Percentiles rank a stretch among this genome's conserved stretches.
phyloP scores from a whole-genome alignment of 1,140 invertebrate species.

The Brachystomella parvula region DNA sequence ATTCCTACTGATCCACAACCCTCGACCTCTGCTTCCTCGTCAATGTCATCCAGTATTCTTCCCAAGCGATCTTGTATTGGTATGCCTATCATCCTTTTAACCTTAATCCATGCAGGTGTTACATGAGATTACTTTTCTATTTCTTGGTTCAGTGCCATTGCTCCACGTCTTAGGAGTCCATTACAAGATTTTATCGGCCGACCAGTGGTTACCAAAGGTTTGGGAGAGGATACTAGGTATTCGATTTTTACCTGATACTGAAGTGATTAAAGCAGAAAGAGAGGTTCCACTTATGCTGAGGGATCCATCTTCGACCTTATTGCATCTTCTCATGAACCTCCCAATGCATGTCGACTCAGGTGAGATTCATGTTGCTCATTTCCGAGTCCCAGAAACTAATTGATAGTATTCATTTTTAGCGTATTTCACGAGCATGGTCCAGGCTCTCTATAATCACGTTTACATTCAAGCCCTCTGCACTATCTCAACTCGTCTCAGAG shows the following conservation, averaged over 20 bases:
- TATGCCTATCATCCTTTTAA: conserved; percentile 42
- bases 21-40: conserved; percentile 45
- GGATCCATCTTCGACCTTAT: conserved; percentile 72
- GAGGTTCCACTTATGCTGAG: conserved; percentile 74
- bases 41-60: conserved; percentile 52
- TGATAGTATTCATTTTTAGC: conserved; percentile 60
- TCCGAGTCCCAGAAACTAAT: no score
- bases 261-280: conserved; percentile 48
- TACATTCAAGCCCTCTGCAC: conserved; percentile 78
- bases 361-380: no score
- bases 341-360: conserved; percentile 78
- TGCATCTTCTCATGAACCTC: conserved; percentile 76
- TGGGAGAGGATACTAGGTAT: conserved; percentile 37
- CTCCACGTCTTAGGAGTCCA: conserved; percentile 79
- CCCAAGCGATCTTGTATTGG: conserved; percentile 74
- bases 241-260: conserved; percentile 34
- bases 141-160: conserved; percentile 59
- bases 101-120: background rate
- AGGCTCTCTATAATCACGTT: conserved; percentile 74
- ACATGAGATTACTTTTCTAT: background rate
- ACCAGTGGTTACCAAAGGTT: conserved; percentile 34
- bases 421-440: conserved; percentile 76
- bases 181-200: conserved; percentile 54
- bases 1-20: conserved; percentile 37
- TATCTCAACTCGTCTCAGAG: conserved; percentile 56